Percentiles rank a stretch among this genome's conserved stretches.
These are phyloP conservation scores for Buphagus erythrorhynchus DNA, from an alignment of 2,797 vertebrate species.

Conservation along the genomic window DNA sequence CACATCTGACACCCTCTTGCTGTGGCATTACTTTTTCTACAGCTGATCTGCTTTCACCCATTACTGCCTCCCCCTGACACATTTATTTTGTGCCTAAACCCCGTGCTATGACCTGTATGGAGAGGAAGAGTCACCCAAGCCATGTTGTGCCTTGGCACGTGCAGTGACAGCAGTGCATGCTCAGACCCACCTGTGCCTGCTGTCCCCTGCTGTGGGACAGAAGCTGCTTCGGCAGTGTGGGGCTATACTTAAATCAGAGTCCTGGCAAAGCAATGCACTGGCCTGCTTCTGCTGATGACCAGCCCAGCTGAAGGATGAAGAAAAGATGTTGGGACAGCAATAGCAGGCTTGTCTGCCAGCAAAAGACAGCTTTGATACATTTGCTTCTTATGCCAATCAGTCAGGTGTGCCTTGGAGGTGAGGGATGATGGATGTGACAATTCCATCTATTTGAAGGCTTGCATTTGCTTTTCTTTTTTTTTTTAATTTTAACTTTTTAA, in stretches of 20 bases:
- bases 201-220: fast-evolving
- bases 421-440: background rate
- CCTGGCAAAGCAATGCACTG: background rate
- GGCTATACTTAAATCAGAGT: background rate
- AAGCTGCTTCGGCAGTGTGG: fast-evolving
- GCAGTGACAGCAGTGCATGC: fast-evolving
- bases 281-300: background rate
- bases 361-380: background rate
- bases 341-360: background rate
- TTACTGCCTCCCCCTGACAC: fast-evolving
- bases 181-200: background rate
- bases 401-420: background rate
- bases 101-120: fast-evolving
- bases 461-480: background rate
- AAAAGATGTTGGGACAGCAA: background rate
- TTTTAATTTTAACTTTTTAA: background rate
- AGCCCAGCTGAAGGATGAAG: background rate
- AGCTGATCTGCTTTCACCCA: background rate
- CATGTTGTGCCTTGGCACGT: fast-evolving
- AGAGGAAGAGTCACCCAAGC: background rate
- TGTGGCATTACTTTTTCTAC: background rate
- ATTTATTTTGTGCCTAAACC: background rate
- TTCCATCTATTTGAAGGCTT: background rate
- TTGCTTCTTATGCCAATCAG: background rate
- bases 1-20: background rate